Conservation (phyloP, 2,888 invertebrate genomes). For the Quadroppia sp. region DNA sequence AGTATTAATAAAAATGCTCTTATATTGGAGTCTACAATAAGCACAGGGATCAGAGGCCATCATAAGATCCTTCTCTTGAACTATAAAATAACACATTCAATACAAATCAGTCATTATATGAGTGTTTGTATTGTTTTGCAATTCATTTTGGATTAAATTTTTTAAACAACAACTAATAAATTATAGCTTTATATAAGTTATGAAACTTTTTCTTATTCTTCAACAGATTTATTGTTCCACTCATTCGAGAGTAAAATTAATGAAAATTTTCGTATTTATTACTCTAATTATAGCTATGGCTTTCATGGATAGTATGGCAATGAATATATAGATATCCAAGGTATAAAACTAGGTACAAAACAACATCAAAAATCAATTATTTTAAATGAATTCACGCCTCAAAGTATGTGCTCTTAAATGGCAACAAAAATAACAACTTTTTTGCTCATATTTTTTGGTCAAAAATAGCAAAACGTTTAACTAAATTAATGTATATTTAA, state of each 20-base stretch:
- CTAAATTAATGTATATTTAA: not conserved
- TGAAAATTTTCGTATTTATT: not conserved
- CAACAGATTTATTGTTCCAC: not conserved
- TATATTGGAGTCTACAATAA: not conserved
- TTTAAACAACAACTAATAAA: not conserved
- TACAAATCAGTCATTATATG: constrained; percentile 5
- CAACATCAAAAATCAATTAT: not conserved
- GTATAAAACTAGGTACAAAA: not conserved
- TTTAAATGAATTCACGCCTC: constrained; percentile 13
- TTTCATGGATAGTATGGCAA: not conserved
- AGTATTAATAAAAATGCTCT: not conserved
- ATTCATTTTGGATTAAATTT: constrained; percentile 17
- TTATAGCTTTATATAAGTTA: constrained; percentile 1
- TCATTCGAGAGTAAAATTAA: not conserved
- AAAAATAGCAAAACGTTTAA: not conserved
- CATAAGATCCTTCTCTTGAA: not conserved
- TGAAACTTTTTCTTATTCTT: not conserved
- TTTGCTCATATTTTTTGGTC: not conserved
- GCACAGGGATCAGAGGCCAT: not conserved
- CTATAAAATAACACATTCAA: too few relatives aligned
- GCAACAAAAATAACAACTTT: too few relatives aligned
- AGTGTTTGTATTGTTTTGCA: not conserved
- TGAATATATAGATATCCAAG: constrained; percentile 9
- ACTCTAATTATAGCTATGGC: not conserved
- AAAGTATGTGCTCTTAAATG: not conserved